Evolutionary conservation across 2,113 vertebrate genomes (phyloP).

Genomic region (Forbesichthys papilliferus): DNA sequence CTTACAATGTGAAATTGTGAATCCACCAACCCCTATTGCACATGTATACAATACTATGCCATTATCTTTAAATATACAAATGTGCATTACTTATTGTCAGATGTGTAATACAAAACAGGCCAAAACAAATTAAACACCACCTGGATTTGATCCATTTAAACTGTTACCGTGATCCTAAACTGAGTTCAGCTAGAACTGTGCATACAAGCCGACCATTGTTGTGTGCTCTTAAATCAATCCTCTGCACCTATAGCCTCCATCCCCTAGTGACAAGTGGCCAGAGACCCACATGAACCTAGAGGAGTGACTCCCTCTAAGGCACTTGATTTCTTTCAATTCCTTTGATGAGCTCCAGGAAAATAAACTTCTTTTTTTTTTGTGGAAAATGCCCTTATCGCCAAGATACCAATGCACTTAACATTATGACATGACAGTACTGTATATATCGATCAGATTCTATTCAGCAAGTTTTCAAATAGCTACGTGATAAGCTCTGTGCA

Average conservation of each 20-base stretch:
- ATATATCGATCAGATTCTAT: conserved; percentile 40
- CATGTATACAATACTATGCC: conserved; percentile 12
- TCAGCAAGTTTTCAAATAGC: conserved; percentile 41
- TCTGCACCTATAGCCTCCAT: conserved; percentile 25
- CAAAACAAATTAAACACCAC: conserved; percentile 34
- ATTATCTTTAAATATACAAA: no score
- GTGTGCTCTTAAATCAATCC: conserved; percentile 47
- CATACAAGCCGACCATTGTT: conserved; percentile 33
- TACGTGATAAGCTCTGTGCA: conserved; percentile 41
- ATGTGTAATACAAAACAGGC: conserved; percentile 3
- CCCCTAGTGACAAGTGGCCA: conserved; percentile 39
- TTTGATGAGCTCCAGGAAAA: conserved; percentile 47
- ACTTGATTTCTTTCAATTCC: conserved; percentile 72
- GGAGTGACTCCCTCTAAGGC: conserved; percentile 69
- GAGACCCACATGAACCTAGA: conserved; percentile 43
- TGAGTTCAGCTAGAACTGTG: conserved; percentile 32
- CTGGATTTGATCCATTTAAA: conserved; percentile 42
- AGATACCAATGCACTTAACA: conserved; percentile 66
- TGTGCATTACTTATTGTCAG: no score
- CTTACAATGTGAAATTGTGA: no score
- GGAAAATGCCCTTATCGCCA: conserved; percentile 41
- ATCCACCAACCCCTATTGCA: not conserved
- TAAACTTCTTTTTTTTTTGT: conserved; percentile 31
- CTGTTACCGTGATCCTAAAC: conserved; percentile 28
- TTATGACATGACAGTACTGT: conserved; percentile 52